Evolutionary conservation across 2,797 vertebrate genomes (phyloP).

Genomic region (Pipistrellus kuhlii): DNA sequence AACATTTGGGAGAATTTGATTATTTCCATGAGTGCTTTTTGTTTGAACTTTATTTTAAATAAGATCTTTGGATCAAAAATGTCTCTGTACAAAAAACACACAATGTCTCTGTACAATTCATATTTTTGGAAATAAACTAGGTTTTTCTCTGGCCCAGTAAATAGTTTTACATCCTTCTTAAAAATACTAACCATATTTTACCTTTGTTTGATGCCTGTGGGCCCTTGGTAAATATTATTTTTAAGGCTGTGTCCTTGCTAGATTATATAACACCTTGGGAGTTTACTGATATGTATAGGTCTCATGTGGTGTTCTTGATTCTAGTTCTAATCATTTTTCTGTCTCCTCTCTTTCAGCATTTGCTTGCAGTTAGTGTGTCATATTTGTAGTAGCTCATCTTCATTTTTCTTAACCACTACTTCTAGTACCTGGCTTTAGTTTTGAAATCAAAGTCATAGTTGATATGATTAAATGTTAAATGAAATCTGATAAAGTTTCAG

Average conservation of each 20-base stretch:
- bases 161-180: conserved; percentile 10
- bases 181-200: conserved; percentile 10
- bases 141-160: background rate
- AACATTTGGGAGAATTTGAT: background rate
- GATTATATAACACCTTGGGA: background rate
- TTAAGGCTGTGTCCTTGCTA: background rate
- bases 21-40: conserved; percentile 44
- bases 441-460: background rate
- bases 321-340: background rate
- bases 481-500: background rate
- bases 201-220: background rate
- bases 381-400: background rate
- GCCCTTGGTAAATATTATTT: conserved; percentile 9
- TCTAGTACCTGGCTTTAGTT: background rate
- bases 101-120: background rate
- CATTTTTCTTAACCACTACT: background rate
- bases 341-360: background rate
- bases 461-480: conserved; percentile 30
- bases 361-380: background rate
- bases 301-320: background rate
- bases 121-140: background rate
- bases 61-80: background rate
- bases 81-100: background rate
- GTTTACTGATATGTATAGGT: accelerated
- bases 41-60: conserved; percentile 51